Percentiles rank a stretch among this genome's conserved stretches.
These are phyloP conservation scores for Meandrusa payeni DNA, from an alignment of 2,888 invertebrate genomes.

Conservation along the genomic window DNA sequence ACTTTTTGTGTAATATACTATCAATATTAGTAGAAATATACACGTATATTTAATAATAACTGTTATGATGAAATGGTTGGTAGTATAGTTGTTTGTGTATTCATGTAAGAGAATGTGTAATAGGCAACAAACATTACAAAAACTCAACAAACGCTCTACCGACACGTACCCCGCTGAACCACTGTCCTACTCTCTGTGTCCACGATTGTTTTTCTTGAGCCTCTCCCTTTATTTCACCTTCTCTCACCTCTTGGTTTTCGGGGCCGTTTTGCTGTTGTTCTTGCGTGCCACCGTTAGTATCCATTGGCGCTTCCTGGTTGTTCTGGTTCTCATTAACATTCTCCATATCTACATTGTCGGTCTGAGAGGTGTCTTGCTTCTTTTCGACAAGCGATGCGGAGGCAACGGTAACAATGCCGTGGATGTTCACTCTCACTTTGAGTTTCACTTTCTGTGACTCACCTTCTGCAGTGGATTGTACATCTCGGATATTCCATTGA, in stretches of 20 bases:
- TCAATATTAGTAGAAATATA: too few species aligned
- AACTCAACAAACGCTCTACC: constrained; percentile 69
- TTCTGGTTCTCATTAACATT: constrained; percentile 68
- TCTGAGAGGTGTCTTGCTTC: constrained; percentile 76
- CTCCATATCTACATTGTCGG: constrained; percentile 67
- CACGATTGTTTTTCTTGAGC: constrained; percentile 82
- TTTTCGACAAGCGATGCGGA: constrained; percentile 92
- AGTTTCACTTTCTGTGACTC: constrained; percentile 97
- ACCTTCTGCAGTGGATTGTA: constrained; percentile 92
- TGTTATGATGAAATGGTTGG: too few species aligned
- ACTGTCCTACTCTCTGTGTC: constrained; percentile 86
- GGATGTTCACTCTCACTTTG: constrained; percentile 95
- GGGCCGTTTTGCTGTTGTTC: constrained; percentile 64
- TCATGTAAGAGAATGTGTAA: too few species aligned
- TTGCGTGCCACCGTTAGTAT: constrained; percentile 73
- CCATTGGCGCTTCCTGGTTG: constrained; percentile 66
- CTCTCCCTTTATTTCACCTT: constrained; percentile 66
- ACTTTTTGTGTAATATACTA: too few species aligned
- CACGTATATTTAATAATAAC: too few species aligned
- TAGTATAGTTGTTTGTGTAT: too few species aligned
- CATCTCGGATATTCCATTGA: constrained; percentile 88
- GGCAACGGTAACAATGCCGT: constrained; percentile 94
- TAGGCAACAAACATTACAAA: constrained; percentile 67
- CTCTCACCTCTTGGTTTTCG: constrained; percentile 76
- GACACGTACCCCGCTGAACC: constrained; percentile 86